phyloP scores from a whole-genome alignment of 2,113 vertebrate genomes.

The Cryptotis parvus region DNA sequence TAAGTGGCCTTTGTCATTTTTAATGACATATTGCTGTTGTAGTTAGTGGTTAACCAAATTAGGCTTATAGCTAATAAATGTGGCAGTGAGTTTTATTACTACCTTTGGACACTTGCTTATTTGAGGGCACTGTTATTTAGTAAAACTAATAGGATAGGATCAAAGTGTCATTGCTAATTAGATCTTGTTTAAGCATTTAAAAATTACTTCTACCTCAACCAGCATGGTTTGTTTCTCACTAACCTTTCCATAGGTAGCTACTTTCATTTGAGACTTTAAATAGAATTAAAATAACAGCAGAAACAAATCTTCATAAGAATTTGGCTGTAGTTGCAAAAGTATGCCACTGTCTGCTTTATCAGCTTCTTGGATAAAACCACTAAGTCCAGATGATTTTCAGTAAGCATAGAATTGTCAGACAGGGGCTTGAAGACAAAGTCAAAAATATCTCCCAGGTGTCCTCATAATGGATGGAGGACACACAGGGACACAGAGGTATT shows the following conservation, averaged over 20 bases:
- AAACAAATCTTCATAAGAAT: constrained; percentile 6
- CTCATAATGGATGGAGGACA: neutral
- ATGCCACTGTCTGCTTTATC: neutral
- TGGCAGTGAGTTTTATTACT: constrained; percentile 46
- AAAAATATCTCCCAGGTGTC: constrained; percentile 16
- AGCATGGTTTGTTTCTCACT: constrained; percentile 1
- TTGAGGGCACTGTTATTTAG: constrained; percentile 51
- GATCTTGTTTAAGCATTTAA: constrained; percentile 48
- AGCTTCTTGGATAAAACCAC: neutral
- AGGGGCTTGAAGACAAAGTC: constrained; percentile 23
- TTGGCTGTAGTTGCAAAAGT: neutral
- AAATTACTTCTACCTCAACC: neutral
- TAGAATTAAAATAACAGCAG: constrained; percentile 46
- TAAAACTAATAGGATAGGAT: constrained; percentile 11
- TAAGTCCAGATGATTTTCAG: neutral
- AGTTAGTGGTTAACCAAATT: constrained; percentile 44
- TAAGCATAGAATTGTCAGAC: neutral
- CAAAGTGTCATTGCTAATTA: constrained; percentile 50
- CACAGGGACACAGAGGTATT: neutral
- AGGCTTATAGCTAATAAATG: constrained; percentile 54
- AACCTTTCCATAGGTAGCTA: neutral
- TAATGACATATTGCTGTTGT: constrained; percentile 9
- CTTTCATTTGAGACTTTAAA: constrained; percentile 45
- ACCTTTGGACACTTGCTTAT: constrained; percentile 29
- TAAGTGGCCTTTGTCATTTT: constrained; percentile 15